Evolutionary conservation across 2,797 vertebrate species (phyloP).

Genomic region (Ctenosaura bakeri): DNA sequence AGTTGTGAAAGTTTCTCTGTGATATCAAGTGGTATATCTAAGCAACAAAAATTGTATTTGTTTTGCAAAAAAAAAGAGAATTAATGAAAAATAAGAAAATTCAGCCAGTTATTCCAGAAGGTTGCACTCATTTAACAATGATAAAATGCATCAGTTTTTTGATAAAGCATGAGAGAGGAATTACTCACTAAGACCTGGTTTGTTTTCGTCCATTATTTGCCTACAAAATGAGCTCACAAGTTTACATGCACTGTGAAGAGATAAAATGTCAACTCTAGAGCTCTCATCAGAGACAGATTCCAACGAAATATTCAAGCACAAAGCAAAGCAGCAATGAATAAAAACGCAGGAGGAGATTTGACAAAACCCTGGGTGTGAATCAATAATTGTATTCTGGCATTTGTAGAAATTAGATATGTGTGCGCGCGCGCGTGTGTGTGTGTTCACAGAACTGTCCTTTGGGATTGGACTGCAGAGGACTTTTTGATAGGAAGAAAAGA

Average conservation of each 20-base stretch:
- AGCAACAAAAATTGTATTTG: not conserved
- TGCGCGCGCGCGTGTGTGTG: constrained; percentile 58
- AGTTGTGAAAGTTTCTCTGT: not conserved
- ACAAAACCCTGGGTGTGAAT: constrained; percentile 78
- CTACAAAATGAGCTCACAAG: constrained; percentile 65
- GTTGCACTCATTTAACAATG: not conserved
- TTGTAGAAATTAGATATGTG: constrained; percentile 74
- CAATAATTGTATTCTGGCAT: constrained; percentile 74
- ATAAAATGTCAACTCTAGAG: constrained; percentile 71
- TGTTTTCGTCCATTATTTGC: constrained; percentile 44
- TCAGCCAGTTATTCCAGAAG: constrained; percentile 5
- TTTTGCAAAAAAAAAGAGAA: too few relatives aligned
- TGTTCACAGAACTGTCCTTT: constrained; percentile 78
- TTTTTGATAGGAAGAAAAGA: constrained; percentile 83
- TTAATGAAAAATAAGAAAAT: constrained; percentile 20
- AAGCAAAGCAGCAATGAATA: constrained; percentile 72
- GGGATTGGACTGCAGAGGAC: constrained; percentile 86
- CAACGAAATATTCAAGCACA: constrained; percentile 76
- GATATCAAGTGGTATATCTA: not conserved
- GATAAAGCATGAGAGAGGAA: constrained; percentile 26
- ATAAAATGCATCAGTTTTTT: not conserved
- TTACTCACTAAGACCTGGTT: constrained; percentile 11
- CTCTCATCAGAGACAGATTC: constrained; percentile 66
- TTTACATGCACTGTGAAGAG: constrained; percentile 67
- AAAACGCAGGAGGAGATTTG: constrained; percentile 79